phyloP scores from a whole-genome alignment of 2,888 invertebrate genomes.

The Julus scandinavius region DNA sequence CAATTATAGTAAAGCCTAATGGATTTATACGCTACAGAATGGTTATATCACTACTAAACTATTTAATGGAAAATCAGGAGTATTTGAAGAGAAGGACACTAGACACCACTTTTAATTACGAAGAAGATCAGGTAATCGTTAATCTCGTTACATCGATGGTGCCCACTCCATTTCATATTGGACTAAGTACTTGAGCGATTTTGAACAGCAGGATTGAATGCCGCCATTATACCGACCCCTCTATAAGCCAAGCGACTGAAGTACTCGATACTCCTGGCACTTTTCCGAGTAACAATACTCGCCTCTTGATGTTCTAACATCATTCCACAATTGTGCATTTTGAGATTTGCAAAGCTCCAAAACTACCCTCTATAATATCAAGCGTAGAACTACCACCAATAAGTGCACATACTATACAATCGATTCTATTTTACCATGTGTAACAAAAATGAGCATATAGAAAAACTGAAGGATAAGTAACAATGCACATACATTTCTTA shows the following conservation, averaged over 20 bases:
- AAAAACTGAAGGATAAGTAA: no score
- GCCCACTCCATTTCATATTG: background rate
- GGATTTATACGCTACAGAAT: background rate
- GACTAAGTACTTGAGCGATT: constrained; percentile 2
- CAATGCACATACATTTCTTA: no score
- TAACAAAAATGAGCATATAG: no score
- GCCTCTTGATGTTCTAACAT: background rate
- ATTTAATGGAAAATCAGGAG: background rate
- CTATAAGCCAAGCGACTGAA: background rate
- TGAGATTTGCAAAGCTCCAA: background rate
- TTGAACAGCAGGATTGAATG: background rate
- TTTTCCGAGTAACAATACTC: background rate
- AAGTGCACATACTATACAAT: no score
- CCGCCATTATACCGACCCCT: background rate
- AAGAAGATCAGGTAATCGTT: constrained; percentile 28
- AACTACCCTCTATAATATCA: background rate
- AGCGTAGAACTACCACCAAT: background rate
- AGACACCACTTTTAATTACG: constrained; percentile 36
- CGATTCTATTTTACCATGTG: no score
- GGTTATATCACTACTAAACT: background rate
- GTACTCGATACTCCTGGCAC: background rate
- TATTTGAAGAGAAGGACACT: background rate
- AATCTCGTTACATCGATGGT: constrained; percentile 2
- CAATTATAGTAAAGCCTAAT: background rate
- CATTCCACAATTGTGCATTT: background rate